A percentile compares a stretch with the other conserved stretches of the same genome.
These are phyloP conservation scores for Drosophila anomalipes DNA, from an alignment of 2,888 invertebrate genomes.

Conservation along the genomic window DNA sequence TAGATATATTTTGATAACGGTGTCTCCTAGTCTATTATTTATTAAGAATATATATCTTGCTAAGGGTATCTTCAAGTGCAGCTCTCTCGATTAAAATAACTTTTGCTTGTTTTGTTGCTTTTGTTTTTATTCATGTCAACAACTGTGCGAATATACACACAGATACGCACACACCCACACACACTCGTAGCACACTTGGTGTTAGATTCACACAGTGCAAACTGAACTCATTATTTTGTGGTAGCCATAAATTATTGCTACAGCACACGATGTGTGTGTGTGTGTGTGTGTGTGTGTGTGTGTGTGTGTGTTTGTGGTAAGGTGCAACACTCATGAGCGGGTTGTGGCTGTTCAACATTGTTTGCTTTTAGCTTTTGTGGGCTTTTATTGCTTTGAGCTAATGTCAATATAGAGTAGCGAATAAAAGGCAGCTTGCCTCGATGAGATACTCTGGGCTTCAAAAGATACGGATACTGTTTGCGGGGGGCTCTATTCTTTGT, in stretches of 20 bases:
- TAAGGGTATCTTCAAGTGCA: conserved; percentile 13
- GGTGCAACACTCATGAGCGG: conserved; percentile 24
- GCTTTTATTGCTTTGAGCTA: conserved; percentile 42
- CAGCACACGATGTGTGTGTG: conserved; percentile 25
- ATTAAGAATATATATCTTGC: not conserved
- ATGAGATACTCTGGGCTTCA: conserved; percentile 14
- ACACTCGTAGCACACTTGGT: conserved; percentile 4
- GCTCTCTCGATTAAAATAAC: accelerated
- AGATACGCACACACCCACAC: not conserved
- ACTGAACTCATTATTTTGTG: conserved; percentile 13
- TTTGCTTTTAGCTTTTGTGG: conserved; percentile 44
- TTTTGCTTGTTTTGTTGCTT: conserved; percentile 5
- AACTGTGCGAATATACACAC: conserved; percentile 32
- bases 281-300: not conserved
- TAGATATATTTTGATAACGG: not conserved
- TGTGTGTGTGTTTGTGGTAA: conserved; percentile 3
- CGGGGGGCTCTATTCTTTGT: not conserved
- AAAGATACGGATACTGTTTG: conserved; percentile 28
- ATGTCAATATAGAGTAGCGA: conserved; percentile 23
- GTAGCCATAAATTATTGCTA: conserved; percentile 41
- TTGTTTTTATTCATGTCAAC: conserved; percentile 37
- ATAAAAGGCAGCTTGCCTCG: not conserved
- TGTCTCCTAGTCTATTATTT: not conserved
- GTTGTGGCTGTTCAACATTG: conserved; percentile 18
- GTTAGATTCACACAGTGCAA: conserved; percentile 25